Conservation (phyloP, 2,888 invertebrate species). For the Litoditis marina region DNA sequence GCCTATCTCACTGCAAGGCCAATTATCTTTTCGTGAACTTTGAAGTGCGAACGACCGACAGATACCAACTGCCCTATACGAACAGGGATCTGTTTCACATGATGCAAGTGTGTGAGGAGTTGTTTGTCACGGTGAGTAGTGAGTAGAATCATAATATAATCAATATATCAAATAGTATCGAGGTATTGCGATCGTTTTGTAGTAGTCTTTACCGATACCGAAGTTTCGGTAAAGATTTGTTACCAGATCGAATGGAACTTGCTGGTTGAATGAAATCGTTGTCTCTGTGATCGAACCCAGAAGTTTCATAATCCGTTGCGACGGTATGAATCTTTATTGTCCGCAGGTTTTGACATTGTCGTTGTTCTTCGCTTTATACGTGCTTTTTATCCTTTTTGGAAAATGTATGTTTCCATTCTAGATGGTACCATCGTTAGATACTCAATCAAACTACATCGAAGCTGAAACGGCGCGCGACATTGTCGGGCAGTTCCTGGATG, state of each 20-base stretch:
- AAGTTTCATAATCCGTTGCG: no score
- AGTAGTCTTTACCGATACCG: neutral
- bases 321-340: slow-evolving; percentile 1
- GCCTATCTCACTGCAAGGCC: slow-evolving; percentile 53
- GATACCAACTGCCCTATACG: slow-evolving; percentile 55
- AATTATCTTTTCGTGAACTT: slow-evolving; percentile 57
- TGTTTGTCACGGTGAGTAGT: slow-evolving; percentile 41
- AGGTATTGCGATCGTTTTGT: neutral
- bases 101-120: slow-evolving; percentile 54
- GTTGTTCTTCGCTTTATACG: neutral
- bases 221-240: no score
- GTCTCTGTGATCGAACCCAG: neutral
- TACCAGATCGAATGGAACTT: no score
- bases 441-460: slow-evolving; percentile 53
- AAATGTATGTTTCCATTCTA: no score
- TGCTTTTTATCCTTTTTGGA: no score
- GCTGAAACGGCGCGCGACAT: slow-evolving; percentile 36
- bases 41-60: slow-evolving; percentile 55
- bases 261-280: no score
- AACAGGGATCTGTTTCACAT: slow-evolving; percentile 56
- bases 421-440: slow-evolving; percentile 56
- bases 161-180: neutral
- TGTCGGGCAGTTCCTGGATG: slow-evolving; percentile 50
- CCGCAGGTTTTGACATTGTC: neutral
- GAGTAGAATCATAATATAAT: neutral